phyloP scores from a whole-genome alignment of 2,888 invertebrate species.

The Colletes collaris region DNA sequence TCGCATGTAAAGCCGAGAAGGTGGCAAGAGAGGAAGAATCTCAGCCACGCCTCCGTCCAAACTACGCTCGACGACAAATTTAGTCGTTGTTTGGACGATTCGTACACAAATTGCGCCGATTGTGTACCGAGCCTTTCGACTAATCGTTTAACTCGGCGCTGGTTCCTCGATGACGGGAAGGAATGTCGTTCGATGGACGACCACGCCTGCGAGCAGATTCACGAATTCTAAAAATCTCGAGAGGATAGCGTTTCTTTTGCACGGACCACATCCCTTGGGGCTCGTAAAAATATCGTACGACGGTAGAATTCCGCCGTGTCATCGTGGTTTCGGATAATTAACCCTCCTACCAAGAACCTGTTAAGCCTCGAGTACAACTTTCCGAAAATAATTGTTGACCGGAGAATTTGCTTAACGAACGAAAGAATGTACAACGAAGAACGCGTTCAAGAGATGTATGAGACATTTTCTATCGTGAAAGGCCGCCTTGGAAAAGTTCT shows the following conservation, averaged over 20 bases:
- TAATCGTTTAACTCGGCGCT: conserved; percentile 3
- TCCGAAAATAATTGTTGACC: too few relatives aligned
- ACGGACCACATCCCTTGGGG: background rate
- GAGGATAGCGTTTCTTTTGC: conserved; percentile 12
- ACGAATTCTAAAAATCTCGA: conserved; percentile 13
- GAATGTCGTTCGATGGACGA: background rate
- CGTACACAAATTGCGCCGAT: conserved; percentile 32
- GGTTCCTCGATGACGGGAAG: background rate
- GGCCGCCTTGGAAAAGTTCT: too few relatives aligned
- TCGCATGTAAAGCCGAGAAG: conserved; percentile 45
- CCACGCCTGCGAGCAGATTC: conserved; percentile 29
- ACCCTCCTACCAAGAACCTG: background rate
- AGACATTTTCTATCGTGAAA: too few relatives aligned
- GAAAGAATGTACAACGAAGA: too few relatives aligned
- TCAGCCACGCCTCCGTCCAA: conserved; percentile 7
- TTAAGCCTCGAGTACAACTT: background rate
- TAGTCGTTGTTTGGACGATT: conserved; percentile 33
- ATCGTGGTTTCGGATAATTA: conserved; percentile 21
- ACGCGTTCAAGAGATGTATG: too few relatives aligned
- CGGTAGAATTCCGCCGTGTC: conserved; percentile 33
- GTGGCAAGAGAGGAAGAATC: conserved; percentile 27
- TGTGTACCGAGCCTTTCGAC: conserved; percentile 12
- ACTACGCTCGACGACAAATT: conserved; percentile 38
- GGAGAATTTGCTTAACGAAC: too few relatives aligned
- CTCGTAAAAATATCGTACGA: conserved; percentile 14